Evolutionary conservation across 2,888 invertebrate genomes (phyloP), one percentile per base, ranked within the genome.

Genomic region (Gisinianus flammeolus): DNA sequence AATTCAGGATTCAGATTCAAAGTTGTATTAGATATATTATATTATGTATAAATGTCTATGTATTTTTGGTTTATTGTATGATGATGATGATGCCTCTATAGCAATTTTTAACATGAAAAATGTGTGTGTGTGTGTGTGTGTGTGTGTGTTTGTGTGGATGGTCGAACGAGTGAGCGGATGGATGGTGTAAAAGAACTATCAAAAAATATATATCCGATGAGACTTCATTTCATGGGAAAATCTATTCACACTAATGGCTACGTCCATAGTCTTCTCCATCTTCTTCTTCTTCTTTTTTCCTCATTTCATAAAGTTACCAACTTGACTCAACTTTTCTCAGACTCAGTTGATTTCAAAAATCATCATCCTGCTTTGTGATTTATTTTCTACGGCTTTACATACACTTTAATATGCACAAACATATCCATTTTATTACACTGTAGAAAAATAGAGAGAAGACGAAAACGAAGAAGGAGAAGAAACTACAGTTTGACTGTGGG

Each of bases 201-300:
- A n/a, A 68, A 44, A 73, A 28, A 12, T 62, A 75, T 79, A 76
- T 79, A 75, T 79, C 76, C 79, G 76, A n/a, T 73, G 79, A 77
- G 76, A 79, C 74, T 67, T 76, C 68, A 76, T 79, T 73, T 79
- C 79, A 79, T 79, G 79, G 77, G 79, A 79, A 79, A 79, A 79
- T 77, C 73, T 79, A 79, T 79, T 79, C 79, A 79, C 74, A 77
- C 79, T 79, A 79, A 76, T 79, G 72, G 79, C 79, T 76, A 75
- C 76, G 70, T 75, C 71, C 79, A 76, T 71, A 75, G 35, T 70
- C 76, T 62, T 72, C 67, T 67, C 56, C 71, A 71, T 71, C 54
- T 72, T 56, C 72, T 19, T 44, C 8, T 44, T 44, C 44, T 5
- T 35, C 35, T 35, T 35, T 5, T 22, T 62, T 72, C 69, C 67